Evolutionary conservation across 2,888 invertebrate species (phyloP).

Genomic region (Limnephilus marmoratus): DNA sequence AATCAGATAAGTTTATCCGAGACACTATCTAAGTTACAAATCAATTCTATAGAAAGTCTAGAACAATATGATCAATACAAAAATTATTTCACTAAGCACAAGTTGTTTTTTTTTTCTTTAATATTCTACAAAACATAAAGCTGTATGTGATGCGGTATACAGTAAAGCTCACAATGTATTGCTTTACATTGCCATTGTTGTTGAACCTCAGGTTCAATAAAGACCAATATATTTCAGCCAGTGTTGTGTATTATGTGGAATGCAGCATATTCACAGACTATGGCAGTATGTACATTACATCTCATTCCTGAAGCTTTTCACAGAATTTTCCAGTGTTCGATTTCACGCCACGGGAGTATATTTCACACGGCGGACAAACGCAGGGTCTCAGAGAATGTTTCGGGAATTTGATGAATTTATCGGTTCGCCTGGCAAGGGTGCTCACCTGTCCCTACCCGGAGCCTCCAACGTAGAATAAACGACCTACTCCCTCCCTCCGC

Average conservation of each 20-base stretch:
- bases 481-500: neutral
- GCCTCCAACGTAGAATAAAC: neutral
- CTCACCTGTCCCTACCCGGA: neutral
- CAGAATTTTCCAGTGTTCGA: conserved; percentile 9
- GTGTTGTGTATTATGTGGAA: neutral
- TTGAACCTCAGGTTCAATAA: neutral
- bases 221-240: neutral
- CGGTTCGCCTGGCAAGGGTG: conserved; percentile 15
- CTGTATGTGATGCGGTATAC: neutral
- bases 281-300: neutral
- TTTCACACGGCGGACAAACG: conserved; percentile 2
- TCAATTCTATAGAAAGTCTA: too few species aligned
- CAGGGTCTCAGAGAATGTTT: conserved; percentile 16
- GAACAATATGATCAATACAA: too few species aligned
- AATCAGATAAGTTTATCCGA: too few species aligned
- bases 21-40: too few species aligned
- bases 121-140: too few species aligned
- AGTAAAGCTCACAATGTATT: neutral
- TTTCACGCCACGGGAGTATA: conserved; percentile 5
- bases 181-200: neutral
- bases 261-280: neutral
- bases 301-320: neutral
- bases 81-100: too few species aligned
- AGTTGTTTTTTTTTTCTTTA: too few species aligned
- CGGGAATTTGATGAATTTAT: conserved; percentile 27